Evolutionary conservation across 2,888 invertebrate species (phyloP).

Genomic region (Tachina fera): DNA sequence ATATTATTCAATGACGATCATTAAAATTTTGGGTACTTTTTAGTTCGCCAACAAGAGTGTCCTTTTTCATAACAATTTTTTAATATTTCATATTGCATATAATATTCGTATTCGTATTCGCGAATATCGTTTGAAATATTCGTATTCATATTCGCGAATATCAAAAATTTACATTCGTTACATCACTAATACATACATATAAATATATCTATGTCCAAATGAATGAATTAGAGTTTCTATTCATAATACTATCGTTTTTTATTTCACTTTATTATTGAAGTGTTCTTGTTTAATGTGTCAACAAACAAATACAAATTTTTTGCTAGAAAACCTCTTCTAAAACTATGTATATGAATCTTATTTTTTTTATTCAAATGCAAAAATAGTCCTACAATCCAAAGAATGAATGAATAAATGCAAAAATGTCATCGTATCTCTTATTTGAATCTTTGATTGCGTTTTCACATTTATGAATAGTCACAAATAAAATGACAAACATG

Average conservation of each 20-base stretch:
- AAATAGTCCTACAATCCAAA: not conserved
- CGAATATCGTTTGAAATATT: no score
- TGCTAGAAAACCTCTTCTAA: constrained; percentile 2
- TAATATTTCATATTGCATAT: no score
- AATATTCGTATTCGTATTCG: no score
- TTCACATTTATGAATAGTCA: constrained; percentile 64
- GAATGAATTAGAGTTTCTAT: constrained; percentile 51
- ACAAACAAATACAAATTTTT: constrained; percentile 51
- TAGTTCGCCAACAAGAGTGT: no score
- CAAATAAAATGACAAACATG: constrained; percentile 30
- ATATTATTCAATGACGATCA: no score
- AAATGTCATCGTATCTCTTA: constrained; percentile 73
- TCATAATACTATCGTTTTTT: constrained; percentile 63
- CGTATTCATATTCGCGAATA: no score
- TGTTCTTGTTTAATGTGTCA: constrained; percentile 58
- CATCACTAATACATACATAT: no score
- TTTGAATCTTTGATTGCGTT: constrained; percentile 74
- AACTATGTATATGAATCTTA: not conserved
- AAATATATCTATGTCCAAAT: not conserved
- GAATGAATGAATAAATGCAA: constrained; percentile 29
- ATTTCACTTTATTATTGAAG: constrained; percentile 28
- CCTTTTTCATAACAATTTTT: no score
- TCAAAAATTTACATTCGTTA: no score
- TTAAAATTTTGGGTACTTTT: no score
- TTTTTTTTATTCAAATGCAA: constrained; percentile 47